Evolutionary conservation across 2,113 vertebrate species (phyloP).

Genomic region (Cephalopterus ornatus): DNA sequence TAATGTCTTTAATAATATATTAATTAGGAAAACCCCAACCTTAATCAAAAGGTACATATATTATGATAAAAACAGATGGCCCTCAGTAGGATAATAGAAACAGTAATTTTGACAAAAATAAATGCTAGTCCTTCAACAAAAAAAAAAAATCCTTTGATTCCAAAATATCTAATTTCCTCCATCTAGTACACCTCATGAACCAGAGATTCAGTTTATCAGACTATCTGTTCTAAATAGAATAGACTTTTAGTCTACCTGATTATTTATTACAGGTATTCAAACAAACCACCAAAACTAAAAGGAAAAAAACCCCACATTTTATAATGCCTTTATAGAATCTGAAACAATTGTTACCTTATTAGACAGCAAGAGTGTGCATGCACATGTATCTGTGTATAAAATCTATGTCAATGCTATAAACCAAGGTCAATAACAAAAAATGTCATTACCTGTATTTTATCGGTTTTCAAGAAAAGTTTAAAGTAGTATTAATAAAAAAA

Average conservation of each 20-base stretch:
- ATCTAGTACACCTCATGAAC: neutral
- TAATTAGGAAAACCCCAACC: neutral
- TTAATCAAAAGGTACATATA: neutral
- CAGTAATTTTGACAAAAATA: neutral
- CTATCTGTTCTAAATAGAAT: neutral
- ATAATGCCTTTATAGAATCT: neutral
- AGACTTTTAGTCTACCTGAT: neutral
- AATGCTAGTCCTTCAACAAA: neutral
- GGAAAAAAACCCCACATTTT: accelerated
- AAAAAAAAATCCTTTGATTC: neutral
- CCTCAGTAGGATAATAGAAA: neutral
- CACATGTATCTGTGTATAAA: neutral
- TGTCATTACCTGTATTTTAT: neutral
- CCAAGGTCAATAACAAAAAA: neutral
- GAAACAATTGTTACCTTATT: neutral
- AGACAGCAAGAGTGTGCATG: neutral
- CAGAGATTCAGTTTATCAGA: neutral
- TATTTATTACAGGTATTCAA: neutral
- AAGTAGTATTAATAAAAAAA: neutral
- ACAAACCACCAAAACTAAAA: neutral
- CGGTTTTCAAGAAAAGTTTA: neutral
- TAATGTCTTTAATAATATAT: neutral
- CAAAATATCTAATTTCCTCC: neutral
- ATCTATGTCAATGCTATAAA: neutral
- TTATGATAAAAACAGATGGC: neutral